Base-by-base conservation (phyloP, 2,888 invertebrate species). In the Drosophila cognata region DNA sequence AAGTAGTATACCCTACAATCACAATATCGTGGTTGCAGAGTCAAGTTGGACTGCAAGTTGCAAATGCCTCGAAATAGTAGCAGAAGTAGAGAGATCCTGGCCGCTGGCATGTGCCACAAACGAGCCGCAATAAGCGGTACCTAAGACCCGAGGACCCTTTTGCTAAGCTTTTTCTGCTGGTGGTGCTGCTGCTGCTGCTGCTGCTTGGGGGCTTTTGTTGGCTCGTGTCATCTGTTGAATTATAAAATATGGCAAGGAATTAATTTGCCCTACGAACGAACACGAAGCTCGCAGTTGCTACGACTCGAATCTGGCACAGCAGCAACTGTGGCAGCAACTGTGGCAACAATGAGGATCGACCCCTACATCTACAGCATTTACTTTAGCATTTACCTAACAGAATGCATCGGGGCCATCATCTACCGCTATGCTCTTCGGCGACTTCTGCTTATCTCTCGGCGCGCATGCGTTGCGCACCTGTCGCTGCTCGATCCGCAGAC, bases 151-250 rank as follows among this genome's bases (percentile, higher is more conserved):
- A 65, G 76, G 57, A 81, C 74, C 87, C 83, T 74, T 55, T 55
- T 72, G 74, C 66, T 71, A 73, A 79, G 69, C 84, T 78, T 62
- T 69, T 60, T 70, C 63, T 55, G 46, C 50, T 36, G 61, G 62
- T 56, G 41, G 61, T 60, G 72, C 60, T 55, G 43, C 46, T 41
- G 61, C 59, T 51, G 41, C 53, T 60, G 21, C 25, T 18, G 28
- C 55, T 29, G 38, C 56, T 56, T 56, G 62, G 69, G 59, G 61
- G 62, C 71, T 66, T 58, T 59, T 55, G 58, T 83, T 90, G 89
- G 89, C 89, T 90, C 89, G 89, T 90, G 89, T 90, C 89, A 90
- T 90, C 89, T 90, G 89, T 90, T 90, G 89, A 87, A 82, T 89
- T 90, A 89, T 89, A 89, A 89, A 89, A 84, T 89, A 89, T 89